These are phyloP conservation scores for Premnoplex brunnescens DNA, from an alignment of 2,797 vertebrate species.

Conservation along the genomic window DNA sequence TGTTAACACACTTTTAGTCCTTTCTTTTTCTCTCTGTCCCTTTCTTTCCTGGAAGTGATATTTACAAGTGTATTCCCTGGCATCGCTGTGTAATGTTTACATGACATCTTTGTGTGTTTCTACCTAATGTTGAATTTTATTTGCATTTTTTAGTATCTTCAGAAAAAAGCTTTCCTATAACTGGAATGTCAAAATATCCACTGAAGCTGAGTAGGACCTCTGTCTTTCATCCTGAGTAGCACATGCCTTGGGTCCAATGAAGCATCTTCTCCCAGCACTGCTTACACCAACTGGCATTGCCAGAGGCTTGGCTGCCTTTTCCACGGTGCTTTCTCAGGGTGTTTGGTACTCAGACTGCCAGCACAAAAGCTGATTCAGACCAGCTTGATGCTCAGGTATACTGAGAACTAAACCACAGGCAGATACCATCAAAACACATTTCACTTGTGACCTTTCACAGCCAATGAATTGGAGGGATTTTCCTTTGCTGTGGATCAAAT, in stretches of 20 bases:
- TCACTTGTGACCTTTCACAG: constrained; percentile 84
- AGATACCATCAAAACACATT: constrained; percentile 84
- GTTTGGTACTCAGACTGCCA: constrained; percentile 59
- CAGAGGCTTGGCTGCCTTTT: constrained; percentile 47
- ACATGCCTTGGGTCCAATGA: background rate
- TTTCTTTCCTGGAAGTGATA: background rate
- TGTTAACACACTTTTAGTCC: background rate
- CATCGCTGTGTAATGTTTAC: background rate
- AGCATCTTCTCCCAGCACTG: background rate
- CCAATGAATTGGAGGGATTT: constrained; percentile 81
- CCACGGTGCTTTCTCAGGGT: constrained; percentile 63
- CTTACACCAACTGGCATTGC: background rate
- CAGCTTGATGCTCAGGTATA: constrained; percentile 76
- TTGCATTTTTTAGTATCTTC: background rate
- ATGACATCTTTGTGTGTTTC: background rate
- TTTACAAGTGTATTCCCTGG: background rate
- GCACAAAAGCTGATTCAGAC: constrained; percentile 80
- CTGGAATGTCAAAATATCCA: background rate
- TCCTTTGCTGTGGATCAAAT: constrained; percentile 80
- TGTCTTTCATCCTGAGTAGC: background rate
- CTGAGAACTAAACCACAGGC: constrained; percentile 75
- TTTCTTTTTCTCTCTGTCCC: background rate
- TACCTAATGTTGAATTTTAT: background rate
- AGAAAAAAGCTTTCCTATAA: background rate
- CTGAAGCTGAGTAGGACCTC: background rate